Conservation (phyloP, 2,113 vertebrate genomes). For the Otus sunia region DNA sequence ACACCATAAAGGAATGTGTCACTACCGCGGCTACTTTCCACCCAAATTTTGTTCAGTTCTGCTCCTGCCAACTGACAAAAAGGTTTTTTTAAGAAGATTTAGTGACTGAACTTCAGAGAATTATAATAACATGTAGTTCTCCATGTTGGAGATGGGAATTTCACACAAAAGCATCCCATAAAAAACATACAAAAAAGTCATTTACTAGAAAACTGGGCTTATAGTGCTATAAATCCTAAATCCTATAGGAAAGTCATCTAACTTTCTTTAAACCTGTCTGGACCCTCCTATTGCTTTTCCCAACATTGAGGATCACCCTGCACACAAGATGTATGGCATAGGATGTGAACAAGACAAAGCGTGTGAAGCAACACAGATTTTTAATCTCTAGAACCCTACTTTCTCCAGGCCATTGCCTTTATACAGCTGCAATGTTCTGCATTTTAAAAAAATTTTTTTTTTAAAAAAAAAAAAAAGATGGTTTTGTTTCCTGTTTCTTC, state of each 20-base stretch:
- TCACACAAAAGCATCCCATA: background rate
- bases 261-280: background rate
- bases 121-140: background rate
- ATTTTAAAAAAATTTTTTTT: background rate
- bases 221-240: background rate
- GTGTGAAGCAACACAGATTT: background rate
- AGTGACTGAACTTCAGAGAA: background rate
- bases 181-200: background rate
- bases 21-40: background rate
- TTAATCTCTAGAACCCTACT: background rate
- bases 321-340: too few relatives aligned
- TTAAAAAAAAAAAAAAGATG: too few relatives aligned
- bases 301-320: background rate
- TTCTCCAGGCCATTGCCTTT: background rate
- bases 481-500: background rate
- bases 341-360: background rate
- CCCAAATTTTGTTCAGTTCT: background rate
- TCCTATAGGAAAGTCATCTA: background rate
- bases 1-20: background rate
- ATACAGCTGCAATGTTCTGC: background rate
- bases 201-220: background rate
- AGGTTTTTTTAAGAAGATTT: accelerated
- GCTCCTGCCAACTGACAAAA: background rate
- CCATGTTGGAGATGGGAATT: background rate
- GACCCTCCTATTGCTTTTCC: background rate